Evolutionary conservation across 2,888 invertebrate genomes (phyloP), one percentile per base, ranked within the genome.

Genomic region (Rhagophthalmus giganteus): DNA sequence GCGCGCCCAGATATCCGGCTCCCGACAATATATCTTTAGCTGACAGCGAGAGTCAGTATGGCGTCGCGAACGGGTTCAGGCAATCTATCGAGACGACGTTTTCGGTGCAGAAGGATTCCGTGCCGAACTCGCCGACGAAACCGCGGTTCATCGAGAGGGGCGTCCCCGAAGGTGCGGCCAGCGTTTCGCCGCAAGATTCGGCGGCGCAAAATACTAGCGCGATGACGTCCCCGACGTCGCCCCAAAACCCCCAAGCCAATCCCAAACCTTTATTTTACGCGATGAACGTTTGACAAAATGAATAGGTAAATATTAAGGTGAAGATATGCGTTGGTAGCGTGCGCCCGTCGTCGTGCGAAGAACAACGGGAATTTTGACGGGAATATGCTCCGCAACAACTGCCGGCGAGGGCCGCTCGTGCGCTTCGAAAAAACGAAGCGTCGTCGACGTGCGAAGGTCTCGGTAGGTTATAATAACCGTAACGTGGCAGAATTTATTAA

Each of bases 231-330:
- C 76, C 77, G 13, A 76, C 74, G 13, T 70, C 78, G 2, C 70
- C 79, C 14, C 80, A 80, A 54, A 78, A 79, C 11, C 79, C 80
- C 0, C 78, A 76, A 71, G 73, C 45, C 69, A 74, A 63, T 70
- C 72, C 64, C 65, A 76, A 76, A 58, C 84, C 86, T 26, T 79
- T 90, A 24, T 90, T 88, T 71, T 90, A 90, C 69, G 88, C 90
- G 31, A 90, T 90, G 90, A 90, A 90, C 69, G 90, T 90, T 76
- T 90, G 87, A 89, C 83, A 80, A 69, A 79, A 82, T 70, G 80
- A 81, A 76, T 81, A 81, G 80, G 78, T 78, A 67, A 62, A 54
- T 26, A 62, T 66, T 30, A 64, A 42, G 55, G 63, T 68, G 35
- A 62, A 60, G 33, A 60, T 66, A 41, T 60, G 57, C 46, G 51